Evolutionary conservation across 2,113 vertebrate species (phyloP).

Genomic region (Larimichthys polyactis): DNA sequence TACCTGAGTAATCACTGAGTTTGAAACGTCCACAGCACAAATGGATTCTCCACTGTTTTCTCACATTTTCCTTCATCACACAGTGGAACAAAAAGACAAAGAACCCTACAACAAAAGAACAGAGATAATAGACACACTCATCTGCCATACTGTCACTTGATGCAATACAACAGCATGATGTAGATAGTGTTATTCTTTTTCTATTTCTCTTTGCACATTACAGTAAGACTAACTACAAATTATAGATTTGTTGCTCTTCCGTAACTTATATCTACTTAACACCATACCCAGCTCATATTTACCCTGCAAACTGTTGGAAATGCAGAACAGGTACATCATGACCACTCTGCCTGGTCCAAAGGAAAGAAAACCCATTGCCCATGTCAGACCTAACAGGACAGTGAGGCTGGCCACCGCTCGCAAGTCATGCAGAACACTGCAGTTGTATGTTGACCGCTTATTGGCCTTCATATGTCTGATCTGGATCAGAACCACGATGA

Average conservation of each 20-base stretch:
- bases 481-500: constrained; percentile 88
- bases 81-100: constrained; percentile 93
- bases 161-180: not conserved
- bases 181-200: not conserved
- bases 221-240: too few relatives aligned
- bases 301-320: constrained; percentile 92
- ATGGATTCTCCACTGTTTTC: constrained; percentile 86
- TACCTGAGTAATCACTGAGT: constrained; percentile 64
- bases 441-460: constrained; percentile 63
- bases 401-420: constrained; percentile 87
- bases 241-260: not conserved
- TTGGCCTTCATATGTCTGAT: constrained; percentile 83
- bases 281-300: constrained; percentile 33
- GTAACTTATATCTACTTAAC: not conserved
- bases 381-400: constrained; percentile 91
- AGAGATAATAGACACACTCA: not conserved
- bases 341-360: constrained; percentile 83
- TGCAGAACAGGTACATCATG: constrained; percentile 89
- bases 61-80: constrained; percentile 90
- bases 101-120: constrained; percentile 81
- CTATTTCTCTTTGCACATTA: not conserved
- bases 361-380: constrained; percentile 88
- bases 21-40: constrained; percentile 84
- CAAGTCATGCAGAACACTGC: constrained; percentile 79
- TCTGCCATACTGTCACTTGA: not conserved